Percentiles rank a stretch among this genome's conserved stretches.
Conservation (phyloP, 2,888 invertebrate species). For the Tetragonula carbonaria region DNA sequence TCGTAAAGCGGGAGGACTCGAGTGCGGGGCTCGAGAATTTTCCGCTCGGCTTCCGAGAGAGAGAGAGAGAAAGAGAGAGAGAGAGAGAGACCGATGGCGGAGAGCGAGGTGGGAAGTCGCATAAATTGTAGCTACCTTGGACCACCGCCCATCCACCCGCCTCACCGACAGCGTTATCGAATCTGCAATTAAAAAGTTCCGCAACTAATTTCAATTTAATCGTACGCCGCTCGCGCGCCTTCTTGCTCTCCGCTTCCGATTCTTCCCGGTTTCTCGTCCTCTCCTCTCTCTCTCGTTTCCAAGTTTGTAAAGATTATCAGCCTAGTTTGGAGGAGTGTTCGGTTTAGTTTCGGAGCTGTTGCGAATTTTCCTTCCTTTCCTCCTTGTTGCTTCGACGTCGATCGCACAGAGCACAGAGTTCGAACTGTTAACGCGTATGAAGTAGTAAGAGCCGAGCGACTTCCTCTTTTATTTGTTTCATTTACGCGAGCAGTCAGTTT, state of each 20-base stretch:
- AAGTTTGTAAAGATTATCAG: constrained; percentile 37
- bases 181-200: constrained; percentile 83
- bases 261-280: constrained; percentile 16
- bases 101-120: constrained; percentile 51
- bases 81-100: background rate
- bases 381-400: background rate
- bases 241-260: background rate
- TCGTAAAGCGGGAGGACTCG: constrained; percentile 64
- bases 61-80: background rate
- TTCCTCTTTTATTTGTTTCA: too few species aligned
- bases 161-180: constrained; percentile 76
- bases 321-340: constrained; percentile 45
- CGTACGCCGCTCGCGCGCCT: constrained; percentile 64
- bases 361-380: background rate
- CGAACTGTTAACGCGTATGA: too few species aligned
- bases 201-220: constrained; percentile 83
- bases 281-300: constrained; percentile 25
- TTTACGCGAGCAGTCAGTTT: too few species aligned
- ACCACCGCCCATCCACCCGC: constrained; percentile 31
- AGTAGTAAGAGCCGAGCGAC: too few species aligned
- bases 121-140: constrained; percentile 72
- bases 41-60: constrained; percentile 13
- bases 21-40: constrained; percentile 42
- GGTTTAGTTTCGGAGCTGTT: constrained; percentile 22
- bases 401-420: background rate